Conservation (phyloP, 2,888 invertebrate genomes). For the Stenotaenia linearis region DNA sequence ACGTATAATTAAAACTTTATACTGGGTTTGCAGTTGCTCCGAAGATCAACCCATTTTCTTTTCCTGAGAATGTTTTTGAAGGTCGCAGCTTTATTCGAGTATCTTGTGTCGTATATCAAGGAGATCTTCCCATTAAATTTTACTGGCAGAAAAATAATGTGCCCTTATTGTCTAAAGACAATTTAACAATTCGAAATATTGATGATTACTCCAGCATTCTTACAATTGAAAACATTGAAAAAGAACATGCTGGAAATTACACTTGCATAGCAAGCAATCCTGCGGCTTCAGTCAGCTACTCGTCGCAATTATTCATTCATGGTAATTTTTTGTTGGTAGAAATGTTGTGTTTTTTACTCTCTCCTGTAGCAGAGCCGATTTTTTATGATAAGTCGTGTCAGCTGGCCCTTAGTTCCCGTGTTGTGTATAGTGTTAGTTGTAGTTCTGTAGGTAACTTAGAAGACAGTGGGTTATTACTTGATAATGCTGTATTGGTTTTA, state of each 20-base stretch:
- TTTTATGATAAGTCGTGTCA: neutral
- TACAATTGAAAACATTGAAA: neutral
- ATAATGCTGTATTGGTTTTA: no score
- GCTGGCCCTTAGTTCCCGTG: neutral
- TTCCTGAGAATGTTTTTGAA: constrained; percentile 52
- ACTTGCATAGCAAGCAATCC: constrained; percentile 1
- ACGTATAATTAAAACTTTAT: neutral
- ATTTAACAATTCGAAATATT: neutral
- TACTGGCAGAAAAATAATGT: constrained; percentile 52
- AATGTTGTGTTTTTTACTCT: neutral
- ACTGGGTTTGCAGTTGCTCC: constrained; percentile 48
- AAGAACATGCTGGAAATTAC: neutral
- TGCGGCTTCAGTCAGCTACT: neutral
- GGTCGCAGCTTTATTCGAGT: constrained; percentile 51
- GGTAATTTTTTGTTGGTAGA: neutral
- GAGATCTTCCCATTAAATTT: constrained; percentile 38
- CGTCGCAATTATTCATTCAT: neutral
- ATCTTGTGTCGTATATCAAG: constrained; percentile 46
- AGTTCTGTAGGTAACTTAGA: no score
- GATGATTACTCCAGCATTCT: constrained; percentile 26
- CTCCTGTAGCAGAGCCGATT: neutral
- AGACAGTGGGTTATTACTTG: no score
- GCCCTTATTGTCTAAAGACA: neutral
- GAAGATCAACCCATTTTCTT: constrained; percentile 54
- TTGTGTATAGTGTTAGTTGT: neutral